phyloP scores from a whole-genome alignment of 1,140 invertebrate genomes.

The Meloidogyne hapla region DNA sequence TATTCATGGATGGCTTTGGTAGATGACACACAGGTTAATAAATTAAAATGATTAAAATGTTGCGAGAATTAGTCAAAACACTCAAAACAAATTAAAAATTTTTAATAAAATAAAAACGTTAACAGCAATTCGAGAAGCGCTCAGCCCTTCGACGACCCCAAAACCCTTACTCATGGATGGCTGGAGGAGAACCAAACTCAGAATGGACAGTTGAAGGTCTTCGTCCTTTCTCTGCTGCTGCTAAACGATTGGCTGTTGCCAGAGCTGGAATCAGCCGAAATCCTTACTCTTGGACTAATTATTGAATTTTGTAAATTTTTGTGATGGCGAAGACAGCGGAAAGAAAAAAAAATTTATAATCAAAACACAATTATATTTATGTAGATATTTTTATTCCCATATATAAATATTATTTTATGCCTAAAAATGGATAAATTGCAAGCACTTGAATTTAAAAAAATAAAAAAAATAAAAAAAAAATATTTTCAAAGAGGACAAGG shows the following conservation, averaged over 20 bases:
- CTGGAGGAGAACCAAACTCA: conserved; percentile 5
- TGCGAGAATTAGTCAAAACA: too few species aligned
- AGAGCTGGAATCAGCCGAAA: conserved; percentile 7
- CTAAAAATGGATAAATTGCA: too few species aligned
- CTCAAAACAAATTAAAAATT: too few species aligned
- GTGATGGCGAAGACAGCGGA: not conserved
- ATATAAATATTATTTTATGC: too few species aligned
- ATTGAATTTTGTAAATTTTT: not conserved
- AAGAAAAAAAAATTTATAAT: not conserved
- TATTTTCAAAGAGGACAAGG: not conserved
- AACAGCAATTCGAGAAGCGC: not conserved
- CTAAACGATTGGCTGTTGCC: conserved; percentile 11
- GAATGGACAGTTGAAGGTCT: conserved; percentile 17
- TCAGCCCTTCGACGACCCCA: conserved; percentile 20
- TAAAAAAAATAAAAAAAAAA: too few species aligned
- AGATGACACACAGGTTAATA: not conserved
- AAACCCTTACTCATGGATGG: conserved; percentile 37
- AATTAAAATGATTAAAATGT: too few species aligned
- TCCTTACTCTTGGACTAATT: conserved; percentile 16
- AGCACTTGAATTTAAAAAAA: too few species aligned
- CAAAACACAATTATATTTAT: too few species aligned
- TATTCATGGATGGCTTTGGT: conserved; percentile 28
- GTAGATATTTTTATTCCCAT: too few species aligned
- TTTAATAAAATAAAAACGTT: not conserved
- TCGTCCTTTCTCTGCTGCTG: conserved; percentile 21